Conservation (phyloP, 2,113 vertebrate species). For the Nibea albiflora region DNA sequence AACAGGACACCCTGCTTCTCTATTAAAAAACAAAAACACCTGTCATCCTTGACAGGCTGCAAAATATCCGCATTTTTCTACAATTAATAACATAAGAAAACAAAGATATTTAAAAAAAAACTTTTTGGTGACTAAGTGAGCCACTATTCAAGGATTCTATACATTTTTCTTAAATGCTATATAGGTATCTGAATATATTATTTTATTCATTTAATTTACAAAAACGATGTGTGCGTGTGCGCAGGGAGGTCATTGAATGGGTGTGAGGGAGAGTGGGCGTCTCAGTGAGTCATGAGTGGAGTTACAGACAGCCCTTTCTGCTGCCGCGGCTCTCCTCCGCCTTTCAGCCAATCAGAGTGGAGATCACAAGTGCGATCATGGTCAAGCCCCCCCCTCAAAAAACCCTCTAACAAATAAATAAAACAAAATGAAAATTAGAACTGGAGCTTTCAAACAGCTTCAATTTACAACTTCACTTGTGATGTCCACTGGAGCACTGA, state of each 20-base stretch:
- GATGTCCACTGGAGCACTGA: constrained; percentile 23
- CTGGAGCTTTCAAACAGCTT: background rate
- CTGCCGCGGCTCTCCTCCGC: constrained; percentile 36
- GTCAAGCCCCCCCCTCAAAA: background rate
- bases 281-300: constrained; percentile 39
- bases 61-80: constrained; percentile 66
- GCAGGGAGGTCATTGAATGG: constrained; percentile 57
- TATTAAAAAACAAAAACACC: constrained; percentile 37
- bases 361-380: constrained; percentile 19
- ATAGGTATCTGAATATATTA: constrained; percentile 86
- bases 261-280: constrained; percentile 44
- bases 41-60: constrained; percentile 48
- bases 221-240: constrained; percentile 52
- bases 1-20: constrained; percentile 71
- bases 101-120: constrained; percentile 41
- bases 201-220: constrained; percentile 83
- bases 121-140: constrained; percentile 81
- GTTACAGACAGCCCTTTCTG: constrained; percentile 67
- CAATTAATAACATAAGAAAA: constrained; percentile 65
- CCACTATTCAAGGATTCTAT: constrained; percentile 84
- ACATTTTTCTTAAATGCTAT: constrained; percentile 84
- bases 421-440: background rate
- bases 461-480: constrained; percentile 10
- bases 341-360: constrained; percentile 30
- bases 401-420: background rate